A percentile compares a stretch with the other conserved stretches of the same genome.
These are phyloP conservation scores for Chironomus tentans DNA, from an alignment of 2,888 invertebrate genomes.

Conservation along the genomic window DNA sequence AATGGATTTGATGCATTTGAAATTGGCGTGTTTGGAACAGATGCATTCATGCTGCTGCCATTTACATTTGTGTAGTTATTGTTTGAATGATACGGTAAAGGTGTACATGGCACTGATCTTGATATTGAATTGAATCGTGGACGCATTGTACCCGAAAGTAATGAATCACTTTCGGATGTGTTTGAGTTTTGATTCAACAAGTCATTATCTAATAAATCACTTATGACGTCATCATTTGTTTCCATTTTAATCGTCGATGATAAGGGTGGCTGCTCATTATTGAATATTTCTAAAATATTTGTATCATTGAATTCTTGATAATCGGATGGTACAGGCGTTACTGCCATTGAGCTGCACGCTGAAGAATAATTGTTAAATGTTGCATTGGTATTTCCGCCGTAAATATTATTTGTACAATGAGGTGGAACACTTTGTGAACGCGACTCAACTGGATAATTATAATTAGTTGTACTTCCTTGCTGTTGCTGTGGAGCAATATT, in stretches of 20 bases:
- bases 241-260: constrained; percentile 29
- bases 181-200: constrained; percentile 31
- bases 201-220: constrained; percentile 31
- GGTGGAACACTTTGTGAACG: constrained; percentile 76
- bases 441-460: constrained; percentile 47
- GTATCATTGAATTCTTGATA: constrained; percentile 54
- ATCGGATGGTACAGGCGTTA: constrained; percentile 61
- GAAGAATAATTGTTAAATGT: constrained; percentile 33
- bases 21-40: constrained; percentile 68
- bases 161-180: constrained; percentile 29
- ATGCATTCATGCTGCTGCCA: constrained; percentile 40
- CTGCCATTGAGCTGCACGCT: constrained; percentile 55
- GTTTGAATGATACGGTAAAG: constrained; percentile 44
- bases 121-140: constrained; percentile 47
- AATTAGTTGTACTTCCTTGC: constrained; percentile 45
- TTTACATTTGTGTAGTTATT: constrained; percentile 11
- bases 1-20: constrained; percentile 44
- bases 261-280: constrained; percentile 29
- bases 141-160: constrained; percentile 38
- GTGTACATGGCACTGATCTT: constrained; percentile 61
- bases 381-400: constrained; percentile 29
- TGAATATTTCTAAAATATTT: constrained; percentile 32
- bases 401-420: constrained; percentile 39
- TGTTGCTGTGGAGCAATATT: constrained; percentile 33
- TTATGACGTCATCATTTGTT: constrained; percentile 31